Evolutionary conservation across 2,888 invertebrate genomes (phyloP), one percentile per base, ranked within the genome.

Genomic region (Bombylius major): DNA sequence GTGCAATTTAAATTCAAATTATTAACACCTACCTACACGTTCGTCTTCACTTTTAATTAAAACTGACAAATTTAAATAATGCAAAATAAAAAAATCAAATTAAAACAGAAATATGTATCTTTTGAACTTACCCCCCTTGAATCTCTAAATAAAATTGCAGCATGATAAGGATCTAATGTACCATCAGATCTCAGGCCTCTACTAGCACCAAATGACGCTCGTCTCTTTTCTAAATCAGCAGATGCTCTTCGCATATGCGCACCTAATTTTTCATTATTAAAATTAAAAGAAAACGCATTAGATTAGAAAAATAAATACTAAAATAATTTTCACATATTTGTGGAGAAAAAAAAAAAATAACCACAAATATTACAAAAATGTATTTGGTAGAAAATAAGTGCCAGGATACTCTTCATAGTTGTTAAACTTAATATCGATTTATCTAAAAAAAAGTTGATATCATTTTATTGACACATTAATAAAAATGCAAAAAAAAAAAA

Each of bases 131-230:
- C 92, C 80, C 92, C 92, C 77, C 92, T 79, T n/a, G 92, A 89
- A 75, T 93, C 91, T 65, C 92, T 79, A 75, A 93, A 93, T 61
- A 93, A 78, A 66, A 93, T 92, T 65, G 93, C 92, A 53, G 91
- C 90, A 75, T 91, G 91, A 65, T 88, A 82, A 23, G 92, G 91
- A 76, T 93, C 92, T 62, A 91, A 74, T 64, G 82, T 84, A 54
- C 87, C 87, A 70, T 91, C 91, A 44, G 71, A 68, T 61, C 75
- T 66, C 61, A 71, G 66, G 54, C 74, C 75, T 58, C 75, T 69
- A 61, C 72, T 73, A 55, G 80, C 77, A 58, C 89, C 89, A 59
- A 90, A 77, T 5, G 90, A 90, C 58, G 88, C 82, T 60, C 90
- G 80, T 62, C 90, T 79, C 65, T 84, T 81, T 65, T 87, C 88